Evolutionary conservation across 2,888 invertebrate species (phyloP), one percentile per base, ranked within the genome.

Genomic region (Acleris holmiana): DNA sequence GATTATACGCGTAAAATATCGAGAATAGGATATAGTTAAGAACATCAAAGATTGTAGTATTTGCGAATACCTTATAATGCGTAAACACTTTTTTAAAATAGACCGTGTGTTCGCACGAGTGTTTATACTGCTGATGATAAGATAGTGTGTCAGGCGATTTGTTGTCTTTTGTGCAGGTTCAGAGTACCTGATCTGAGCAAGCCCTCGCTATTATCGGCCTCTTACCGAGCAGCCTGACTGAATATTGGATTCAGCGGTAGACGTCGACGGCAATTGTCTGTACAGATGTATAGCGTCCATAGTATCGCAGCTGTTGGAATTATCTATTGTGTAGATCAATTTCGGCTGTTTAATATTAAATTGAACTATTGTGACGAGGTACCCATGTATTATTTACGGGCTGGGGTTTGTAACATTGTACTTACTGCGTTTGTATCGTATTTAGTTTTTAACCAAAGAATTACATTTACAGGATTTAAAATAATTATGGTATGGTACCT

Each of bases 21-120:
- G 44, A 29, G 29, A 25, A 13, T 5, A 15, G 50, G 46, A 58
- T 57, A 49, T 64, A 58, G 44, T 58, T 65, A 17, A 21, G 53
- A 54, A 65, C 59, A 65, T 65, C 60, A 60, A 65, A 65, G 65
- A 53, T 17, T n/a, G 19, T 17, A 5, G 54, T 58, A 47, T 57
- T 51, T 51, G 57, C 57, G 7, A 59, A 54, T 46, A 59, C 53
- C 44, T 65, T 46, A 55, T 65, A 49, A 21, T 55, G 54, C 17
- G 59, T 41, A 65, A 64, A 65, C 65, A 60, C 49, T 59, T 58
- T 47, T 46, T 60, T 44, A 55, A 60, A 55, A 55, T 55, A 60
- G 60, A 60, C 19, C 23, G 13, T 47, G 8, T 17, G 35, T 65
- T 29, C 60, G 60, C 59, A 35, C 35, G 35, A 25, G 29, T 47